These are phyloP conservation scores for Platynereis dumerilii DNA, from an alignment of 2,888 invertebrate species.

Conservation along the genomic window DNA sequence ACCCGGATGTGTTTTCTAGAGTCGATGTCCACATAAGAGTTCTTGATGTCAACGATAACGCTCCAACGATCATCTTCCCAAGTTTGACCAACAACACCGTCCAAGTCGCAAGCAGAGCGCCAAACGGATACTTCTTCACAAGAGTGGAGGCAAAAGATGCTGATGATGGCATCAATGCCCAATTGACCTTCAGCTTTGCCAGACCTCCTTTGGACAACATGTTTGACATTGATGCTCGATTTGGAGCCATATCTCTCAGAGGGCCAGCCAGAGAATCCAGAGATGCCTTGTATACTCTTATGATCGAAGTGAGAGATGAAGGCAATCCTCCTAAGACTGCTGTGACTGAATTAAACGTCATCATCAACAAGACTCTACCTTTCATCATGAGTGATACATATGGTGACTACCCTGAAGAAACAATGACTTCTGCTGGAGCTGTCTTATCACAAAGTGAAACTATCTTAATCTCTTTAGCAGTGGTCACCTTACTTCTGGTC, in stretches of 20 bases:
- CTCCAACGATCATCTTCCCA: slow-evolving; percentile 50
- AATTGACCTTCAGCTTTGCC: slow-evolving; percentile 40
- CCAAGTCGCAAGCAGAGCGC: slow-evolving; percentile 37
- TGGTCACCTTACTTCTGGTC: slow-evolving; percentile 31
- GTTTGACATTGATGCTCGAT: slow-evolving; percentile 62
- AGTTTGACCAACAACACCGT: slow-evolving; percentile 43
- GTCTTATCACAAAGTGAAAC: slow-evolving; percentile 18
- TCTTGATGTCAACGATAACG: slow-evolving; percentile 54
- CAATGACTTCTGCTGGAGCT: neutral
- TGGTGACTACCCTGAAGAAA: slow-evolving; percentile 9
- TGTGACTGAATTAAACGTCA: slow-evolving; percentile 22
- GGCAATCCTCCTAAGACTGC: slow-evolving; percentile 26
- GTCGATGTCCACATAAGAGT: slow-evolving; percentile 44
- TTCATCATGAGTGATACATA: slow-evolving; percentile 16
- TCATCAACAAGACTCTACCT: slow-evolving; percentile 25
- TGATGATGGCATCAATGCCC: slow-evolving; percentile 48
- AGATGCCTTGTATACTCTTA: slow-evolving; percentile 12
- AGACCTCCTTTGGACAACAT: slow-evolving; percentile 61
- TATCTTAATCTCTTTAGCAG: slow-evolving; percentile 32
- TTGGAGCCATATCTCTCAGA: slow-evolving; percentile 61
- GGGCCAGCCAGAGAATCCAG: slow-evolving; percentile 5
- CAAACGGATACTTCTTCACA: slow-evolving; percentile 44
- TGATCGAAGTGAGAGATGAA: slow-evolving; percentile 26
- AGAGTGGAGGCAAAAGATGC: slow-evolving; percentile 44
- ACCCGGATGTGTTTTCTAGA: slow-evolving; percentile 38